A percentile compares a stretch with the other conserved stretches of the same genome.
Conservation (phyloP, 2,113 vertebrate species). For the Hippocampus abdominalis region DNA sequence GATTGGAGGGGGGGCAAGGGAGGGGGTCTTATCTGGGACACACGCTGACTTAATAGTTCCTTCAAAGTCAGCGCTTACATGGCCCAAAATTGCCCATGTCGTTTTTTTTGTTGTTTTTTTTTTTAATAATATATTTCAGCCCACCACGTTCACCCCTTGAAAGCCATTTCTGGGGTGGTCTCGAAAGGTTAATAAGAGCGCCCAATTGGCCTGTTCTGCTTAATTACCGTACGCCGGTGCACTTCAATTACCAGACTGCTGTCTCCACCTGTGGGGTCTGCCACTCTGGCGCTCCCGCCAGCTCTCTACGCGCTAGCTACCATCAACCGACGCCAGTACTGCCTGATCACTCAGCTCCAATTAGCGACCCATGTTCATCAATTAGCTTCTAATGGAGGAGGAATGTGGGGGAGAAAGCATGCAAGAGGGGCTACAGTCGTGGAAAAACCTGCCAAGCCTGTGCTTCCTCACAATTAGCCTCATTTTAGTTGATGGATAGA, state of each 20-base stretch:
- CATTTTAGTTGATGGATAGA: conserved; percentile 38
- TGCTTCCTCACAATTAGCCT: conserved; percentile 61
- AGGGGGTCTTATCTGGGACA: conserved; percentile 63
- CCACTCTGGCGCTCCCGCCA: conserved; percentile 50
- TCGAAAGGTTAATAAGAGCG: conserved; percentile 57
- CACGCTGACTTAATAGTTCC: conserved; percentile 64
- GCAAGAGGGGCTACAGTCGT: conserved; percentile 52
- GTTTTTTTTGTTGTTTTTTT: conserved; percentile 15
- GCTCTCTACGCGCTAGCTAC: conserved; percentile 36
- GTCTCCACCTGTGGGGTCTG: conserved; percentile 55
- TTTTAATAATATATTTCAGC: not conserved
- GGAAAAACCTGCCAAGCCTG: conserved; percentile 44
- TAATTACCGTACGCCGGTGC: conserved; percentile 62
- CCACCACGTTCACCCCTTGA: conserved; percentile 26
- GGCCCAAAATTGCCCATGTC: conserved; percentile 41
- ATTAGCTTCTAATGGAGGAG: conserved; percentile 68
- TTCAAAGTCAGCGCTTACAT: conserved; percentile 51
- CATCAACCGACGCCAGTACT: conserved; percentile 36
- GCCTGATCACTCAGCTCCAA: conserved; percentile 66
- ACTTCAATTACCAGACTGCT: conserved; percentile 68
- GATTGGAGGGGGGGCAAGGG: conserved; percentile 33
- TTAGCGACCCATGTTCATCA: conserved; percentile 70
- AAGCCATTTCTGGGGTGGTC: conserved; percentile 40
- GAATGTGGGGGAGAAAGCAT: conserved; percentile 31
- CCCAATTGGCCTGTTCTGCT: conserved; percentile 55